Base-by-base conservation (phyloP, 2,113 vertebrate species). In the Corythaixoides concolor region DNA sequence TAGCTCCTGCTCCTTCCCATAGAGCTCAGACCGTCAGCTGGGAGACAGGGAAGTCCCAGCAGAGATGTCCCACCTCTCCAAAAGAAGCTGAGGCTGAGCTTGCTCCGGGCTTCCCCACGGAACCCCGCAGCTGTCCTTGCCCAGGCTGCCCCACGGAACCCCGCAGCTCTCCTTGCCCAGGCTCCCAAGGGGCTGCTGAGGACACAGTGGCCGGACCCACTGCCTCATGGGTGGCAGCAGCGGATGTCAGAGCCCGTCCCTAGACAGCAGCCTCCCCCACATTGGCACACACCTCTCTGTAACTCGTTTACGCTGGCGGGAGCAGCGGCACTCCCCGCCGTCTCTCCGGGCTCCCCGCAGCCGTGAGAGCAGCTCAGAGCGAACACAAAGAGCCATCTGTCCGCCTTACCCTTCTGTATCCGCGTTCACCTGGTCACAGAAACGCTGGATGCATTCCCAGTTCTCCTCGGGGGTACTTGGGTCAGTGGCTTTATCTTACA, bases 401-500 rank as follows among this genome's bases (percentile, higher is more conserved):
- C 67, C 41, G 84, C 41, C 97, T 98, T 97, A 99, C 99, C 99
- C 98, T 9, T 97, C 97, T 2, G 39, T 41, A 56, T 98, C 97
- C 2, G 98, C 78, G 56, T 99, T 99, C 92, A 99, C 98, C 50
- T 98, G 98, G 66, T 98, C 98, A 55, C 98, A 99, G 97, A 99
- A 99, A 66, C 70, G 96, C 97, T 99, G 98, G 93, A 99, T 98
- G 70, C 96, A 98, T 67, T 99, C 98, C 99, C 99, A 99, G 88
- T 98, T 98, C 69, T 99, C 98, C 60, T 97, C 98, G 0, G 94
- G 16, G 89, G 97, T 79, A 21, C 97, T 97, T 10, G 99, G 98
- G 81, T 99, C 98, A 16, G 99, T 99, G 89, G 98, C 99, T 95
- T 98, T 97, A 91, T 99, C 99, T 99, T 97, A 14, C 69, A 95